Evolutionary conservation across 1,140 invertebrate genomes (phyloP).

Genomic region (Cydia pomonella): DNA sequence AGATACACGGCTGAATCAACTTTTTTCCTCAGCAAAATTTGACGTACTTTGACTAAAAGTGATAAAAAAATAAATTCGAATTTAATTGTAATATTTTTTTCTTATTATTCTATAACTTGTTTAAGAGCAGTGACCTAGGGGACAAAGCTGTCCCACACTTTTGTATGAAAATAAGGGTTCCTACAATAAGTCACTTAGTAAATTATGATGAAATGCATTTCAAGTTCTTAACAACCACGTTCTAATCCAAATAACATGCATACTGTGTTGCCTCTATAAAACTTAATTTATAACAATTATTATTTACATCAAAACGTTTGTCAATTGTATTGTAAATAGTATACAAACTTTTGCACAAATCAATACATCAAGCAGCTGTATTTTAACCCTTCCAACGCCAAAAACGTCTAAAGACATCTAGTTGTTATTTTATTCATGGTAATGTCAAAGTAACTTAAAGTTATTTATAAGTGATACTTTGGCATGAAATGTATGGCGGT

Average conservation of each 20-base stretch:
- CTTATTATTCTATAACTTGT: no score
- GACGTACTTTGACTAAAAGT: no score
- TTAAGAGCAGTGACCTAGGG: no score
- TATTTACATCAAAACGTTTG: not conserved
- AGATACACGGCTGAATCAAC: no score
- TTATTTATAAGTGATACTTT: not conserved
- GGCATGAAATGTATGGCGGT: not conserved
- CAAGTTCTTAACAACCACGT: not conserved
- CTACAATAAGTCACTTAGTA: not conserved
- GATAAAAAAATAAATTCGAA: no score
- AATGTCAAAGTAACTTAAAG: not conserved
- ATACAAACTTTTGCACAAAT: not conserved
- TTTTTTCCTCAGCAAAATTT: no score
- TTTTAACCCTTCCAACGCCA: not conserved
- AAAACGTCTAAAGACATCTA: not conserved
- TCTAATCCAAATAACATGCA: constrained; percentile 7
- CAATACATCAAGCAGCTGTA: not conserved
- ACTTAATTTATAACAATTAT: constrained; percentile 2
- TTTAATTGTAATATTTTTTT: no score
- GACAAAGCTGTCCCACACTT: no score
- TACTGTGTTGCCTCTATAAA: not conserved
- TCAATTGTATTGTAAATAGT: constrained; percentile 3
- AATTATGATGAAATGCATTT: not conserved
- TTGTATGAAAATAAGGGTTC: no score
- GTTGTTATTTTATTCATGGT: no score